A percentile compares a stretch with the other conserved stretches of the same genome.
These are phyloP conservation scores for Forbesichthys papilliferus DNA, from an alignment of 2,113 vertebrate genomes.

Conservation along the genomic window DNA sequence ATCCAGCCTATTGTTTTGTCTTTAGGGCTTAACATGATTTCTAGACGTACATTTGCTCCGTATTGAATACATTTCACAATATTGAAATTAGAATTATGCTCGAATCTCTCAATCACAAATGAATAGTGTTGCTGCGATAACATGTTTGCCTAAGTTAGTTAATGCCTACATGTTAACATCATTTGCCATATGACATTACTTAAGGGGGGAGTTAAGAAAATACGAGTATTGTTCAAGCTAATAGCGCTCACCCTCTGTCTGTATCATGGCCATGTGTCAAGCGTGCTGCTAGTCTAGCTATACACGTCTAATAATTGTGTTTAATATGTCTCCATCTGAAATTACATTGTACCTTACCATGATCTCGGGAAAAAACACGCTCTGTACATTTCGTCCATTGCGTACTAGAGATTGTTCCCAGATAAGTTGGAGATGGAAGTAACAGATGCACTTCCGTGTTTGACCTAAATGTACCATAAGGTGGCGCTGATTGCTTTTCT, in stretches of 20 bases:
- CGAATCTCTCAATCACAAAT: too few species aligned
- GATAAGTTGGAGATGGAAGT: not conserved
- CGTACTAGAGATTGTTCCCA: not conserved
- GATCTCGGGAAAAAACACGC: conserved; percentile 7
- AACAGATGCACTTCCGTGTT: conserved; percentile 51
- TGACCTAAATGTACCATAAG: conserved; percentile 25
- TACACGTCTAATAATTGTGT: not conserved
- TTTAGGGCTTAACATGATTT: too few species aligned
- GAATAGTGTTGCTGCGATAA: too few species aligned
- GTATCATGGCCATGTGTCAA: not conserved
- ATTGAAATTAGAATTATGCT: too few species aligned
- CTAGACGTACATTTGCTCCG: too few species aligned
- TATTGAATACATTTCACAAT: too few species aligned
- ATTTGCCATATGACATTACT: too few species aligned
- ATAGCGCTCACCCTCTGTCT: not conserved
- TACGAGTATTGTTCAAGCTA: not conserved
- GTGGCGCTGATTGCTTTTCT: conserved; percentile 20
- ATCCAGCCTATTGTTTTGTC: too few species aligned
- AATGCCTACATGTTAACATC: too few species aligned
- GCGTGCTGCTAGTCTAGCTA: conserved; percentile 26
- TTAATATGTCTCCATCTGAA: not conserved
- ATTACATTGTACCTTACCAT: conserved; percentile 44
- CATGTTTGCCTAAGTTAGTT: too few species aligned
- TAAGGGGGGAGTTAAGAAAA: too few species aligned
- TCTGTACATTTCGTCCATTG: conserved; percentile 30